Base-by-base conservation (phyloP, 2,113 vertebrate genomes). In the Semnornis frantzii region DNA sequence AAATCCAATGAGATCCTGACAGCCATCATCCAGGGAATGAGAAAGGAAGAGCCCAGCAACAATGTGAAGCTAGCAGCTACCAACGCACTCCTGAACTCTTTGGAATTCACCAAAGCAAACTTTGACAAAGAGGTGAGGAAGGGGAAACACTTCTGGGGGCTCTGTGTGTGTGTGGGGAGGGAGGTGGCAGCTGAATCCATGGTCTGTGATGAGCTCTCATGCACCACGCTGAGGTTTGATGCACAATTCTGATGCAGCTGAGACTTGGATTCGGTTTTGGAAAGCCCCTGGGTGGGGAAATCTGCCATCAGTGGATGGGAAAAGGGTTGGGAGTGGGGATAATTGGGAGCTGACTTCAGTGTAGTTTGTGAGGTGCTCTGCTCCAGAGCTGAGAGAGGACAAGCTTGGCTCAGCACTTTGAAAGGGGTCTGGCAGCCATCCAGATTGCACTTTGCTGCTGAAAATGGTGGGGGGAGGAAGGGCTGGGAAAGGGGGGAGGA, bases 51-150 rank as follows among this genome's bases (percentile, higher is more conserved):
- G 95, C 99, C 99, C 63, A 99, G 99, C 97, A 99, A 99, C 98
- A 99, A 99, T 79, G 99, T 99, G 78, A 99, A 99, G 93, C 98
- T 99, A 15, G 99, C 99, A 2, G 99, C 99, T 15, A 99, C 99
- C 18, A 99, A 99, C 44, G 99, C 99, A 15, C 98, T 99, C 97
- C 98, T 99, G 96, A 99, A 99, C 98, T 99, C 99, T 7, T 97
- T 99, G 97, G 99, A 99, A 98, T 99, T 99, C 97, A 99, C 99
- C 96, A 99, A 99, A 97, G 99, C 98, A 91, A 99, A 99, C 95
- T 99, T 99, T 3, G 99, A 99, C 97, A 99, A 99, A 97, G 99
- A 99, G 98, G 99, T 99, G 68, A 93, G 82, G 58, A 13, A 27
- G 34, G 14, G 18, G 6, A 13, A 24, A 52, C 10, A 11, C 50